Evolutionary conservation across 2,888 invertebrate species (phyloP).

Genomic region (Lapara coniferarum): DNA sequence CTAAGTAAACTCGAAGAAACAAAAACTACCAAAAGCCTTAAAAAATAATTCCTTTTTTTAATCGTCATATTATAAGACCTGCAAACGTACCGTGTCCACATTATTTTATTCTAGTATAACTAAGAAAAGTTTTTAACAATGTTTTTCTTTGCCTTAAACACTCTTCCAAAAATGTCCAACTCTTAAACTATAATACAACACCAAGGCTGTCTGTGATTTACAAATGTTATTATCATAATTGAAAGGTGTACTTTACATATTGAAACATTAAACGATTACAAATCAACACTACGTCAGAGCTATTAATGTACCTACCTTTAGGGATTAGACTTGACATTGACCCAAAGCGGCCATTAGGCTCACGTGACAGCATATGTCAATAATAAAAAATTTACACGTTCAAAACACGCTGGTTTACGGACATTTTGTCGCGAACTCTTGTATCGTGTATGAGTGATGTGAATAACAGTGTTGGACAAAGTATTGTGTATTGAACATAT

Average conservation of each 20-base stretch:
- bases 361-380: conserved; percentile 22
- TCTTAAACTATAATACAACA: too few relatives aligned
- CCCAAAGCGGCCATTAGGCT: conserved; percentile 25
- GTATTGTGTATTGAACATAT: background rate
- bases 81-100: too few relatives aligned
- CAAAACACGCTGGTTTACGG: background rate
- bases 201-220: too few relatives aligned
- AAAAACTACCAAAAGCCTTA: too few relatives aligned
- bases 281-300: background rate
- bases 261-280: background rate
- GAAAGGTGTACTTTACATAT: background rate
- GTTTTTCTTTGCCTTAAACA: too few relatives aligned
- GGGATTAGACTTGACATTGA: conserved; percentile 30
- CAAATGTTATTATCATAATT: background rate
- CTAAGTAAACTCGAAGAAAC: too few relatives aligned
- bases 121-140: too few relatives aligned
- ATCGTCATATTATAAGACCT: too few relatives aligned
- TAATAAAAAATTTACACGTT: conserved; percentile 20
- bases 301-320: conserved; percentile 21
- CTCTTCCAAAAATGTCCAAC: too few relatives aligned
- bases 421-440: background rate
- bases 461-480: background rate
- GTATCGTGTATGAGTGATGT: background rate
- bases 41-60: background rate
- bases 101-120: too few relatives aligned